Evolutionary conservation across 1,140 invertebrate species (phyloP), one percentile per base, ranked within the genome.

Genomic region (Calliopsis andreniformis): DNA sequence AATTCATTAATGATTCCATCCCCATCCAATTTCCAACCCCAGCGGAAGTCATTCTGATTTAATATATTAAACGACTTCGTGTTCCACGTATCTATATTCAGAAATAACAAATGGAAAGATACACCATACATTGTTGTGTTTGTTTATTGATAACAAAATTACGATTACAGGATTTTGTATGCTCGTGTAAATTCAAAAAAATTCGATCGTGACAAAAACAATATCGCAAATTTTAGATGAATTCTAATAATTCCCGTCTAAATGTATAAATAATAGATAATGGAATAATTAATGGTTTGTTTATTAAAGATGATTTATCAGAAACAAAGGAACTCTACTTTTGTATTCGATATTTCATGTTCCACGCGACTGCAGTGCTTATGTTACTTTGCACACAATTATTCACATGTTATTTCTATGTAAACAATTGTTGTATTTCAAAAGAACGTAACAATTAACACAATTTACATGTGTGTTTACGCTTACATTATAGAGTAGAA

Each of bases 1-100:
- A 43, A 18, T 53, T 59, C 32, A 25, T 59, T 53, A 64, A 43
- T 61, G 12, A 61, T 76, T 30, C 28, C n/a, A 73, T 66, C 25
- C 14, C 2, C n/a, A 73, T 56, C 30, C 18, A 5, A 30, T 55
- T 32, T 39, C 16, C 42, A 30, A 3, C 8, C 3, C 2, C 23
- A 45, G 2, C 6, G 23, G 32, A 71, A 62, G 16, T 71, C 10
- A 23, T 67, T 64, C 14, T 12, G 16, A 42, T 35, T 67, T 1
- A 47, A 55, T 55, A 23, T 5, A 49, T 25, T 32, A 55, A 43
- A 42, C 16, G 2, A 6, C 10, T 51, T 12, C 8, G 0, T 35
- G 3, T n/a, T 25, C 3, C 2, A 70, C 25, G 42, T 4, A 32
- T 23, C 7, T 55, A 1, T 18, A 12, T 0, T 16, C 14, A 69